These are phyloP conservation scores for Parnassius orleans DNA, from an alignment of 2,888 invertebrate species.

Conservation along the genomic window DNA sequence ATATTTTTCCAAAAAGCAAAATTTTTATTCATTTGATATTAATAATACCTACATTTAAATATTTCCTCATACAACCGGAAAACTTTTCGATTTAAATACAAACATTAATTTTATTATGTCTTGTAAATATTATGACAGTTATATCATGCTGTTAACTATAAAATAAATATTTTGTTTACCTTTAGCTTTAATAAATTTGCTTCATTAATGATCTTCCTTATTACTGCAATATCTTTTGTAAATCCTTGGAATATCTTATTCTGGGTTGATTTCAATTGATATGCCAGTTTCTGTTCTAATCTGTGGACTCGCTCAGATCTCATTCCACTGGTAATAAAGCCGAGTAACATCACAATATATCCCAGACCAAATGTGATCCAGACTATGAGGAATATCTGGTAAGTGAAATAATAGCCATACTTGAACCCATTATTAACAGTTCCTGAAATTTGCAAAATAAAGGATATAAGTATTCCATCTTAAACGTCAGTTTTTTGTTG, in stretches of 20 bases:
- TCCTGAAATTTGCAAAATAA: conserved; percentile 52
- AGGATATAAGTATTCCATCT: too few species aligned
- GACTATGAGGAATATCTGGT: conserved; percentile 89
- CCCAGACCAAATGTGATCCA: conserved; percentile 97
- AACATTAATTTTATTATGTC: too few species aligned
- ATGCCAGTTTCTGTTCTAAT: conserved; percentile 88
- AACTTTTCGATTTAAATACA: too few species aligned
- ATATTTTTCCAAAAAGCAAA: neutral
- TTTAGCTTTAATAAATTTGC: conserved; percentile 90
- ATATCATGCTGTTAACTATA: neutral
- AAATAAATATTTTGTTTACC: conserved; percentile 62
- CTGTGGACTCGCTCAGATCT: conserved; percentile 86
- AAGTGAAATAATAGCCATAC: conserved; percentile 84
- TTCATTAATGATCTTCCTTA: conserved; percentile 89
- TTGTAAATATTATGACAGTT: conserved; percentile 1
- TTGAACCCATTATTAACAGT: conserved; percentile 74
- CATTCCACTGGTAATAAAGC: conserved; percentile 90
- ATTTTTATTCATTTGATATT: too few species aligned
- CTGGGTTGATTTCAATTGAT: conserved; percentile 89
- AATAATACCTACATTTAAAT: too few species aligned
- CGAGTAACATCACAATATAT: conserved; percentile 93
- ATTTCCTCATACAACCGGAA: too few species aligned
- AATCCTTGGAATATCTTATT: conserved; percentile 88
- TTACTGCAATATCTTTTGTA: conserved; percentile 86
- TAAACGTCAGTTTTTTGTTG: too few species aligned